Evolutionary conservation across 1,140 invertebrate genomes (phyloP), one percentile per base, ranked within the genome.

Genomic region (Macrocentrus cingulum): DNA sequence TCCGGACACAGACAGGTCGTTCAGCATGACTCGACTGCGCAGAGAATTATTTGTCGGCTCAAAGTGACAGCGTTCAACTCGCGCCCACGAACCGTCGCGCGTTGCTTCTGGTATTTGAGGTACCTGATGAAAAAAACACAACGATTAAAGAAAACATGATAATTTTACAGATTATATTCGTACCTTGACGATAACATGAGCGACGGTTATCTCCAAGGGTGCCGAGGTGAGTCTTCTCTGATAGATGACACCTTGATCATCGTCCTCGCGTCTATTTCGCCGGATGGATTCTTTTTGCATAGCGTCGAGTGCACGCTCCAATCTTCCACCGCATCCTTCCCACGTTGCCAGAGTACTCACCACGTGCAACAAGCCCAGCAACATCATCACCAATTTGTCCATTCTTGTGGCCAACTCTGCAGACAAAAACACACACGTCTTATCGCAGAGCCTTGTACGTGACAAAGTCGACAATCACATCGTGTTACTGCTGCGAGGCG

Each of bases 1-100:
- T 1, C 89, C 89, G 32, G 88, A 89, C 16, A 91, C 88, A 0
- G 88, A 88, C 8, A 92, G 71, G 66, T 91, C 89, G 57, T 88
- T 87, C 70, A 92, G 90, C 1, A 89, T 79, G 0, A 92, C 78
- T 63, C 89, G 84, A 0, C 88, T 90, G 51, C 88, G 86, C 1
- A 91, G 73, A 4, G 87, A 89, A n/a, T 85, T 83, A 58, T 87
- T 89, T 49, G 81, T 79, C 1, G 88, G 88, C 66, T 90, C 86
- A 70, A 87, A 91, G 54, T 84, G 80, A 66, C 89, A 91, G 66
- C 84, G 85, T 61, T 91, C 88, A 0, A 91, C 85, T 45, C 69
- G 68, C 0, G 79, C 81, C 79, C 80, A 83, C 0, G 67, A 57
- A 20, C 61, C 56, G 1, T 53, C 65, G 6, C 66, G 46, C 39